Percentiles rank a stretch among this genome's conserved stretches.
Conservation (phyloP, 2,888 invertebrate species). For the Perithous albicinctus region DNA sequence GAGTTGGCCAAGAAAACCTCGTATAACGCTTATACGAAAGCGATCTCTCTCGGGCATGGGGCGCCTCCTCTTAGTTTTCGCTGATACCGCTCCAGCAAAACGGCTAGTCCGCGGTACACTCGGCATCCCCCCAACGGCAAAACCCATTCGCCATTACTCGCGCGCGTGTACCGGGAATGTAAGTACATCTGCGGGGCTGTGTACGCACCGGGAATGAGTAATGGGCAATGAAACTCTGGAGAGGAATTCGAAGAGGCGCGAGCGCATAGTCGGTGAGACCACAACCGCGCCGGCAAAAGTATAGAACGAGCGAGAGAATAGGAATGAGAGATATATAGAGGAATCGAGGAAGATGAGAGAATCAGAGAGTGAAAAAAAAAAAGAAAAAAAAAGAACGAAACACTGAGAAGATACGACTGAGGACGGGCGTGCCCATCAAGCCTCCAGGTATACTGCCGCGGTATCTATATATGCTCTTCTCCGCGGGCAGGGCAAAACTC, state of each 20-base stretch:
- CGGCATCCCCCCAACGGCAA: constrained; percentile 56
- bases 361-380: constrained; percentile 45
- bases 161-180: constrained; percentile 72
- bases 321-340: constrained; percentile 28
- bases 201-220: constrained; percentile 77
- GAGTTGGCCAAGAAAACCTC: too few species aligned
- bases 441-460: constrained; percentile 22
- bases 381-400: constrained; percentile 49
- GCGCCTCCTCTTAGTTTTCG: constrained; percentile 40
- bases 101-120: too few species aligned
- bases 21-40: constrained; percentile 12
- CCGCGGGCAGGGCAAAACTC: constrained; percentile 9
- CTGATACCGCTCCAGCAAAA: background rate
- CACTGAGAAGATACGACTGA: constrained; percentile 55
- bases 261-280: constrained; percentile 23
- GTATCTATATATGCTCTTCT: background rate
- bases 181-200: constrained; percentile 73
- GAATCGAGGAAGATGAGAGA: constrained; percentile 36
- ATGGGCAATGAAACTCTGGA: constrained; percentile 78
- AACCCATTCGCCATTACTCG: constrained; percentile 73
- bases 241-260: constrained; percentile 75
- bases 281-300: background rate
- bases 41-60: constrained; percentile 36
- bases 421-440: constrained; percentile 56
- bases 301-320: constrained; percentile 15